Evolutionary conservation across 2,888 invertebrate species (phyloP).

Genomic region (Nymphalis polychloros): DNA sequence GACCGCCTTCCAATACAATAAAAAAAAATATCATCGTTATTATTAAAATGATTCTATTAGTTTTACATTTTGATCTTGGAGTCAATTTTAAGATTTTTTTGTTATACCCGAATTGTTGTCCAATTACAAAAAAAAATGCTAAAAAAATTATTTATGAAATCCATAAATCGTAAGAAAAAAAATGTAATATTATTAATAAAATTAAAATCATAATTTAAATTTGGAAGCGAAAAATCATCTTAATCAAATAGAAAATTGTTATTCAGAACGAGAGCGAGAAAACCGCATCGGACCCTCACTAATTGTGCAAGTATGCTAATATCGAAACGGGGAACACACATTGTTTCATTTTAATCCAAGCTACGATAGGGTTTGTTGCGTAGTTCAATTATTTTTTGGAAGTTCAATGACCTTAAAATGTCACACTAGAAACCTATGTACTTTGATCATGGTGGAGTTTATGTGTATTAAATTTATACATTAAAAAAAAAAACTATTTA

Average conservation of each 20-base stretch:
- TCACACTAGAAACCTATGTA: background rate
- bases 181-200: background rate
- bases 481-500: too few relatives aligned
- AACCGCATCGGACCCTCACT: constrained; percentile 44
- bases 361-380: constrained; percentile 44
- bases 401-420: constrained; percentile 18
- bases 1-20: too few relatives aligned
- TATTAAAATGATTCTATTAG: background rate
- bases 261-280: constrained; percentile 17
- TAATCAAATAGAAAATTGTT: constrained; percentile 10
- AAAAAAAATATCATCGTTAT: too few relatives aligned
- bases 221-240: background rate
- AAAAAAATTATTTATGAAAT: too few relatives aligned
- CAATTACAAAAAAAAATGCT: too few relatives aligned
- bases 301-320: constrained; percentile 59
- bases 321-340: constrained; percentile 45
- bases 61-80: background rate
- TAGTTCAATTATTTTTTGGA: constrained; percentile 26
- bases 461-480: too few relatives aligned
- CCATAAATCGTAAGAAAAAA: too few relatives aligned
- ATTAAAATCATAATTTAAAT: background rate
- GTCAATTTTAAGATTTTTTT: background rate
- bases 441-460: too few relatives aligned
- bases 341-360: constrained; percentile 56
- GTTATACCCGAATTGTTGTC: background rate